Evolutionary conservation across 2,113 vertebrate species (phyloP).

Genomic region (Hymenochirus boettgeri): DNA sequence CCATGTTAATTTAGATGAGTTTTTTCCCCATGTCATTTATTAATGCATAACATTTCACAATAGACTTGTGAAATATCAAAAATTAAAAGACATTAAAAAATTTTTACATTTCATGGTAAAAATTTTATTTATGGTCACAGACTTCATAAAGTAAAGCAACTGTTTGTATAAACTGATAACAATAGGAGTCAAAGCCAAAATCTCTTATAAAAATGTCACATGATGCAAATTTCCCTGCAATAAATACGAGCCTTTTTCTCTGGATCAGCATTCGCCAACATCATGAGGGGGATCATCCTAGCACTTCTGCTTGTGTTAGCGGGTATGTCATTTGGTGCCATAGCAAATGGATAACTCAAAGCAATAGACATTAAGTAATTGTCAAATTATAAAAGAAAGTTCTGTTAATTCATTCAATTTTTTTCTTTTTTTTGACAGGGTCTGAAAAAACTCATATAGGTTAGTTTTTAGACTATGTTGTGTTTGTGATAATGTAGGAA

Average conservation of each 20-base stretch:
- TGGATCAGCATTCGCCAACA: conserved; percentile 51
- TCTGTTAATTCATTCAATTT: not conserved
- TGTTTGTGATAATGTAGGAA: not conserved
- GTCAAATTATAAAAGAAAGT: not conserved
- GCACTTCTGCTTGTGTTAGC: conserved; percentile 67
- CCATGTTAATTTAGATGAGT: too few relatives aligned
- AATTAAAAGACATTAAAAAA: conserved; percentile 30
- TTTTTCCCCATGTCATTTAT: too few relatives aligned
- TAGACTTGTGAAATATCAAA: too few relatives aligned
- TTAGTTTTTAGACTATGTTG: conserved; percentile 36
- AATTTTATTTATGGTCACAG: conserved; percentile 15
- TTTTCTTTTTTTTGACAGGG: conserved; percentile 4
- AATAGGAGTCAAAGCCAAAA: conserved; percentile 53
- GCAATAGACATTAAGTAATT: too few relatives aligned
- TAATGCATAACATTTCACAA: too few relatives aligned
- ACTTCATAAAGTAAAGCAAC: conserved; percentile 42
- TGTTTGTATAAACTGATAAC: conserved; percentile 54
- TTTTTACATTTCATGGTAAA: not conserved
- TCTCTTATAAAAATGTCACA: conserved; percentile 39
- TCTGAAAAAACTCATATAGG: conserved; percentile 44
- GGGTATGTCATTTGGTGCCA: too few relatives aligned
- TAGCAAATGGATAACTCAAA: not conserved
- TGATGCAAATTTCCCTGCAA: conserved; percentile 46
- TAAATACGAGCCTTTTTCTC: conserved; percentile 50
- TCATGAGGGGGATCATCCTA: conserved; percentile 73